A percentile compares a stretch with the other conserved stretches of the same genome.
These are phyloP conservation scores for Panthera tigris DNA, from an alignment of 2,113 vertebrate genomes.

Conservation along the genomic window DNA sequence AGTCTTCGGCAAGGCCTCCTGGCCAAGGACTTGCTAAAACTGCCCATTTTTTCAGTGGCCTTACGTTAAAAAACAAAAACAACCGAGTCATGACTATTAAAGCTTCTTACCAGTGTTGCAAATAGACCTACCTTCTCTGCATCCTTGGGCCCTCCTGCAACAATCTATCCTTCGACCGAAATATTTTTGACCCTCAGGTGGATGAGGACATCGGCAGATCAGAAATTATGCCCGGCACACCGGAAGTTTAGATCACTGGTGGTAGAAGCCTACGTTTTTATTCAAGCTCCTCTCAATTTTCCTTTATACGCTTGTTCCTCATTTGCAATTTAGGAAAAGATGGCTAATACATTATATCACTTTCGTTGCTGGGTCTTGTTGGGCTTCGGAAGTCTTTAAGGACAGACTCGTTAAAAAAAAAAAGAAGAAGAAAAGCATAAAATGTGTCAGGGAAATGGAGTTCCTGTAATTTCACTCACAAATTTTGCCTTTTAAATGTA, in stretches of 20 bases:
- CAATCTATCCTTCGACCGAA: not conserved
- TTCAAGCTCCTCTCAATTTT: not conserved
- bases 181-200: not conserved
- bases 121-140: not conserved
- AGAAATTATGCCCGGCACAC: not conserved
- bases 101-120: not conserved
- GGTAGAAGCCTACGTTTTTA: too few relatives aligned
- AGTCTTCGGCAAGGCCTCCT: not conserved
- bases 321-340: slow-evolving; percentile 24
- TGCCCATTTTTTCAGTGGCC: not conserved
- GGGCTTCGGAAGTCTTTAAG: not conserved
- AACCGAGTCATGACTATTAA: not conserved
- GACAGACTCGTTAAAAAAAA: not conserved
- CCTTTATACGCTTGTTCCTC: not conserved
- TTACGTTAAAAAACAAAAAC: not conserved
- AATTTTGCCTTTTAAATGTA: not conserved
- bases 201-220: not conserved
- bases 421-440: not conserved
- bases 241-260: not conserved
- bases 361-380: not conserved
- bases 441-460: not conserved
- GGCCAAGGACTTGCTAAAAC: not conserved
- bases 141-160: not conserved
- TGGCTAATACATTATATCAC: not conserved
- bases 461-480: not conserved